Conservation (phyloP, 2,113 vertebrate species). For the Nerophis lumbriciformis region DNA sequence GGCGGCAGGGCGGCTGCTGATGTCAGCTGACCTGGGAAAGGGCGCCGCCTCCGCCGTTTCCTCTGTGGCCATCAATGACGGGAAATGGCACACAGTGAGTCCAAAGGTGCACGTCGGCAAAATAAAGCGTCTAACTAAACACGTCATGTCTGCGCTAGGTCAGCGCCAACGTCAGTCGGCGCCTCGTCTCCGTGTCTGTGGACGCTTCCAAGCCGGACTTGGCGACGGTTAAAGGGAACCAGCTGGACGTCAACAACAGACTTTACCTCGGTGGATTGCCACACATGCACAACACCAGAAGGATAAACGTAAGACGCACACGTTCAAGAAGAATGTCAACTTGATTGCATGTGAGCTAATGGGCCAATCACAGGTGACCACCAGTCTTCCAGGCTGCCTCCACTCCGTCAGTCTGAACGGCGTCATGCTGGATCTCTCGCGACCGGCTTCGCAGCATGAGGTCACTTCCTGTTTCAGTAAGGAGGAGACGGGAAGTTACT, state of each 20-base stretch:
- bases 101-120: neutral
- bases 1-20: slow-evolving; percentile 68
- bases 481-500: slow-evolving; percentile 82
- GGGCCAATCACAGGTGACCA: slow-evolving; percentile 72
- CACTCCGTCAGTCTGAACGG: slow-evolving; percentile 73
- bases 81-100: slow-evolving; percentile 86
- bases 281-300: slow-evolving; percentile 56
- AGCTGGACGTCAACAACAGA: slow-evolving; percentile 81
- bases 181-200: slow-evolving; percentile 43
- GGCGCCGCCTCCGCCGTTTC: slow-evolving; percentile 75
- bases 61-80: slow-evolving; percentile 74
- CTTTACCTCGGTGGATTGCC: slow-evolving; percentile 86
- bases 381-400: slow-evolving; percentile 84
- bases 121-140: neutral
- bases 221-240: slow-evolving; percentile 73
- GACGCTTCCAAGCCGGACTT: slow-evolving; percentile 63
- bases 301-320: slow-evolving; percentile 15
- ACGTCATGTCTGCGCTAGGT: slow-evolving; percentile 35
- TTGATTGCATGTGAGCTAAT: neutral
- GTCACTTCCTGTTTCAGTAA: slow-evolving; percentile 76
- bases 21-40: slow-evolving; percentile 87
- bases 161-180: slow-evolving; percentile 30
- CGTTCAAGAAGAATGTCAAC: neutral
- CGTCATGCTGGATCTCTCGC: slow-evolving; percentile 64
- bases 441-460: slow-evolving; percentile 58